phyloP scores from a whole-genome alignment of 2,797 vertebrate genomes.

The Orientallactaga sibirica region DNA sequence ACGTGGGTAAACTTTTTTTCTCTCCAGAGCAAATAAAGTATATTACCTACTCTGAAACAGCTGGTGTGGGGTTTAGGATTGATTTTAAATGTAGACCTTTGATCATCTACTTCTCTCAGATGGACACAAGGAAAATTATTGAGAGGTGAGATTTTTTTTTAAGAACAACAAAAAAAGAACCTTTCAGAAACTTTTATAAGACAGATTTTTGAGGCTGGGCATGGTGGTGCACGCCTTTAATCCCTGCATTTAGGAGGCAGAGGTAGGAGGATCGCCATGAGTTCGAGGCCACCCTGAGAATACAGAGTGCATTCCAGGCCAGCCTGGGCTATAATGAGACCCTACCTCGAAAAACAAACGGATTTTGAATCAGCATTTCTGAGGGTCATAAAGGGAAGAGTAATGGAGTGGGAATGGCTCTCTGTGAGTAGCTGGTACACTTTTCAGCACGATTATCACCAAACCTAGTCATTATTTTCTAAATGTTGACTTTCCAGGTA shows the following conservation, averaged over 20 bases:
- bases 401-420: background rate
- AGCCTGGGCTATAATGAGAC: too few relatives aligned
- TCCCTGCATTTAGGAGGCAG: too few relatives aligned
- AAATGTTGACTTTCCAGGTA: constrained; percentile 21
- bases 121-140: constrained; percentile 5
- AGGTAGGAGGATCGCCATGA: too few relatives aligned
- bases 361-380: background rate
- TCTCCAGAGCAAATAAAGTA: constrained; percentile 37
- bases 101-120: constrained; percentile 32
- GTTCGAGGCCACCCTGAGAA: too few relatives aligned
- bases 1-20: constrained; percentile 51
- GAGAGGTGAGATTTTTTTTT: constrained; percentile 22
- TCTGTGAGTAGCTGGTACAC: background rate
- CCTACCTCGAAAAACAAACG: too few relatives aligned
- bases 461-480: background rate
- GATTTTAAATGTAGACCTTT: constrained; percentile 48
- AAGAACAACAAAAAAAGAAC: background rate
- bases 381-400: background rate
- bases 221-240: too few relatives aligned
- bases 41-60: constrained; percentile 46
- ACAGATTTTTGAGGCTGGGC: background rate
- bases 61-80: constrained; percentile 18
- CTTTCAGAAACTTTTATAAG: constrained; percentile 1
- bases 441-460: background rate
- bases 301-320: too few relatives aligned